Evolutionary conservation across 2,113 vertebrate genomes (phyloP), one percentile per base, ranked within the genome.

Genomic region (Mola mola): DNA sequence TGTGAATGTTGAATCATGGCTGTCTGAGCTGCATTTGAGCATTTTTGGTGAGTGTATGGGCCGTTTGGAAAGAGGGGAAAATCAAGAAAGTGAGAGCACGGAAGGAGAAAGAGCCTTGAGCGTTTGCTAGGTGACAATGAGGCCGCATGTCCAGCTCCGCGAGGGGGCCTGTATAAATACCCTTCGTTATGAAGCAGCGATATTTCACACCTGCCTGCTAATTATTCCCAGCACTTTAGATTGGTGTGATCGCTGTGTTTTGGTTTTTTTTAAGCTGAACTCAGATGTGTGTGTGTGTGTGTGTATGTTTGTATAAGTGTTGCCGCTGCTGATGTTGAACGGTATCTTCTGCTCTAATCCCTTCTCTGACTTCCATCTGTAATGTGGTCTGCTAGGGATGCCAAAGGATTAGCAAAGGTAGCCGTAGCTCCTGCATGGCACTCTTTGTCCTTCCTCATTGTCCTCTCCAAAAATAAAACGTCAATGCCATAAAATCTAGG

Each of bases 171-270:
- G 40, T 66, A 73, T 75, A 84, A 81, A 83, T 79, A 85, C 72
- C 72, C 37, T 55, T 83, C 66, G 79, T 83, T 70, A 69, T 70
- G 66, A 85, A 81, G 66, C 72, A 84, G 53, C 59, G 75, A 60
- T 80, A 77, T 65, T 66, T 67, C 71, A 55, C 80, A 86, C 78
- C 75, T 88, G 72, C 64, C 37, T 75, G 48, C 75, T 90, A 89
- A 89, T 85, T 81, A 77, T 77, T 88, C 79, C 82, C 81, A 61
- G 73, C 69, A 65, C 66, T 64, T 75, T 16, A 62, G 52, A 73
- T 78, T 75, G 79, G 72, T 83, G 81, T 58, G 82, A 85, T 87
- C 77, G 60, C 73, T 76, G n/a, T n/a, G n/a, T n/a, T n/a, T n/a
- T n/a, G n/a, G n/a, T n/a, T n/a, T n/a, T n/a, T n/a, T n/a, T n/a